Base-by-base conservation (phyloP, 30 jellyfish, hydroid and myxozoan genomes). In the Turritopsis dohrnii region DNA sequence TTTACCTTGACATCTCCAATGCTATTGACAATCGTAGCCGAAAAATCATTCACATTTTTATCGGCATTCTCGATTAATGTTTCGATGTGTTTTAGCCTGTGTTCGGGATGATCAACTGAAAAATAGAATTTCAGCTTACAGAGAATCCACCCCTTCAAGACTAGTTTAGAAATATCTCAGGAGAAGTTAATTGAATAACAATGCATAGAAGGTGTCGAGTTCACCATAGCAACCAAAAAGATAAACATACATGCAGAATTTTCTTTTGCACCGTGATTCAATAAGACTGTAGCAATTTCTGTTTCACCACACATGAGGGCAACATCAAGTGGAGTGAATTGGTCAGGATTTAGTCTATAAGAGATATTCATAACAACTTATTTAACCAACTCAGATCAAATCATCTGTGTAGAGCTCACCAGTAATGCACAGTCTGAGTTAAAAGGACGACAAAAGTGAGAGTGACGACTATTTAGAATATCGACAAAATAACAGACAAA, bases 261-360 rank as follows among this genome's bases (percentile, higher is more conserved):
- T 76, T 94, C 99, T 66, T 72, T 89, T 24, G 95, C 99, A 65
- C 99, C 99, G 82, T 85, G 86, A 28, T 66, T 66, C 30, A 94
- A 81, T 66, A 94, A 74, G 19, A 94, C 29, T 82, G 85, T 83
- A 54, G 94, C 89, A 25, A 89, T 88, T 24, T 94, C 99, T 17
- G 79, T 30, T 66, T 94, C 95, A 21, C 95, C 93, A 28, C 79
- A 83, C 91, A 94, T 90, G 81, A 88, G 52, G 0, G 99, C 96
- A 76, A 94, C 90, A 75, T 94, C 99, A 84, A 94, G 72, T 27
- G 99, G 96, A 4, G 96, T 85, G 75, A 94, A 94, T 29, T 88
- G 79, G 79, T 94, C 99, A 25, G 87, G 84, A 52, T 94, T 94
- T 76, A 94, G 52, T 52, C 99, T 92, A 60, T 60, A 60, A 60